Conservation (phyloP, 92 coral and sea anemone genomes). For the Phenganax subtilis region DNA sequence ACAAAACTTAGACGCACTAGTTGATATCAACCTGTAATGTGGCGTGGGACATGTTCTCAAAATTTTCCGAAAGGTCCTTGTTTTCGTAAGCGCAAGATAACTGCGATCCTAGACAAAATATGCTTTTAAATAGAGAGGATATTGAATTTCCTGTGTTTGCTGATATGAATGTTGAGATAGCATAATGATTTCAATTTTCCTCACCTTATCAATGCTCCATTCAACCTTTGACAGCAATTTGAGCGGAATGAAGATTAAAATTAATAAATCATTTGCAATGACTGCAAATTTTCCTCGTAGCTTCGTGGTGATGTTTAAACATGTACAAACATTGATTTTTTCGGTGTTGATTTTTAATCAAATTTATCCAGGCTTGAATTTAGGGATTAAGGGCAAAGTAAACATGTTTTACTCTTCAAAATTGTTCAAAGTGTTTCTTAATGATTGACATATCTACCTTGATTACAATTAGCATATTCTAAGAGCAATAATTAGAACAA, state of each 20-base stretch:
- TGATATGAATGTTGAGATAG: conserved; percentile 14
- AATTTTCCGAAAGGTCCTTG: too few species aligned
- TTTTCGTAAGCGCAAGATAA: neutral
- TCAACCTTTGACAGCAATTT: conserved; percentile 17
- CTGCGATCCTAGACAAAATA: neutral
- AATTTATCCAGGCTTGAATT: neutral
- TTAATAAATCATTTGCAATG: conserved; percentile 20
- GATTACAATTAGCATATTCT: neutral
- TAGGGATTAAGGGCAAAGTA: conserved; percentile 13
- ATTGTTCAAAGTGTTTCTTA: neutral
- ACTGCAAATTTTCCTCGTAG: too few species aligned
- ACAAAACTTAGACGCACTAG: neutral
- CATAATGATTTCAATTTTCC: conserved; percentile 9
- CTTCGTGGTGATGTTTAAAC: neutral
- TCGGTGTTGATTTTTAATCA: too few species aligned
- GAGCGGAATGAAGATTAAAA: conserved; percentile 1
- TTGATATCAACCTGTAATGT: neutral
- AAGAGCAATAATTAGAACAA: too few species aligned
- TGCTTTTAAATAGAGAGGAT: neutral
- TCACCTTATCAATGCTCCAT: conserved; percentile 9
- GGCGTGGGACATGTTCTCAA: too few species aligned
- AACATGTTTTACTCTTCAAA: neutral
- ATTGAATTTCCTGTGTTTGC: conserved; percentile 13
- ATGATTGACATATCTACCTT: conserved; percentile 12
- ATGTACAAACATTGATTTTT: too few species aligned